A percentile compares a stretch with the other conserved stretches of the same genome.
phyloP scores from a whole-genome alignment of 2,888 invertebrate species.

The Cheilosia vernalis region DNA sequence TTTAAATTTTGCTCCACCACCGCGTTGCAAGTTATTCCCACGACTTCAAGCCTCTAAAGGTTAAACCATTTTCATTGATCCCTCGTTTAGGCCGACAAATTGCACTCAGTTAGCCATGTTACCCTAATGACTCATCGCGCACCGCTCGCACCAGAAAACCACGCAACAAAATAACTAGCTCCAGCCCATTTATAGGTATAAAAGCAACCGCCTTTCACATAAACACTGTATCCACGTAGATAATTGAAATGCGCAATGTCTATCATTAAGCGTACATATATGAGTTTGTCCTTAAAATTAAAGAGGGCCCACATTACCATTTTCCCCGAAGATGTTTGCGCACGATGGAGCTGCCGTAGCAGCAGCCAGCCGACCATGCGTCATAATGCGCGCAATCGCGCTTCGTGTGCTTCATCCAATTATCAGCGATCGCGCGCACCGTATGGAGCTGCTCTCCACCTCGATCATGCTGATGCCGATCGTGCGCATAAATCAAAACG shows the following conservation, averaged over 20 bases:
- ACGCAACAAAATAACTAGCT: constrained; percentile 53
- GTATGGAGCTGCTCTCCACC: constrained; percentile 19
- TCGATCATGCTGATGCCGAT: constrained; percentile 51
- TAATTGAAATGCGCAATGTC: constrained; percentile 73
- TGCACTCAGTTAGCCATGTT: constrained; percentile 60
- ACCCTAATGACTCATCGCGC: constrained; percentile 68
- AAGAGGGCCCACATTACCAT: constrained; percentile 67
- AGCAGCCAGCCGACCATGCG: constrained; percentile 52
- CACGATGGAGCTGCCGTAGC: constrained; percentile 49
- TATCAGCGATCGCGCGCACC: constrained; percentile 56
- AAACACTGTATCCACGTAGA: constrained; percentile 72
- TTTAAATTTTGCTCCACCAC: neutral
- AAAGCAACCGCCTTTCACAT: constrained; percentile 72
- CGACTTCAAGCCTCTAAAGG: neutral
- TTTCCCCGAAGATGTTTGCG: constrained; percentile 67
- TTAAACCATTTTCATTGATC: constrained; percentile 61
- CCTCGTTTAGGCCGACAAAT: constrained; percentile 59
- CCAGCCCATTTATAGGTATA: constrained; percentile 43
- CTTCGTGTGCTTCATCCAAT: constrained; percentile 66
- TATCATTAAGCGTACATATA: constrained; percentile 68
- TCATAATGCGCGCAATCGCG: constrained; percentile 62
- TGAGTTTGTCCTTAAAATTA: constrained; percentile 71
- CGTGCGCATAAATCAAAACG: constrained; percentile 73
- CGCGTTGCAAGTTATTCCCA: constrained; percentile 4
- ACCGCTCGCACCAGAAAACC: constrained; percentile 19